Evolutionary conservation across 2,113 vertebrate genomes (phyloP).

Genomic region (Lepidothrix coronata): DNA sequence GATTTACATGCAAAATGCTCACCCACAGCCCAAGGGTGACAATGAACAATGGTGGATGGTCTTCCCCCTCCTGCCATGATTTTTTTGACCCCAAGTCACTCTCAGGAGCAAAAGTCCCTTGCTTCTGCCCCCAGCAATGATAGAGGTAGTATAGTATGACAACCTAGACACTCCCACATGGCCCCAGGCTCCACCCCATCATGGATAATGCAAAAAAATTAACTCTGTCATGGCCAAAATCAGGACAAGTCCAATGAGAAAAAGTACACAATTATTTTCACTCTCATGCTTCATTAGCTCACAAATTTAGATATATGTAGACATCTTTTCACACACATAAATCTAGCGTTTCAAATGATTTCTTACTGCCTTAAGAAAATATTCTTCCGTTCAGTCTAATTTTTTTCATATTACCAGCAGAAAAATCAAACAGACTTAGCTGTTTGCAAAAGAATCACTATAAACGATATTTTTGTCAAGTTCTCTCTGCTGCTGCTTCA

Average conservation of each 20-base stretch:
- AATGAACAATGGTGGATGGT: fast-evolving
- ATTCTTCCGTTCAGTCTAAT: conserved; percentile 1
- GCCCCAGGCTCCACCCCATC: background rate
- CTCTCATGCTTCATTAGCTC: background rate
- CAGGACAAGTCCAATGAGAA: background rate
- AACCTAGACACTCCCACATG: no score
- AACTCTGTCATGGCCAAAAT: fast-evolving
- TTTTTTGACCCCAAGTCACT: background rate
- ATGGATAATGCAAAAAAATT: background rate
- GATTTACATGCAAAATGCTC: background rate
- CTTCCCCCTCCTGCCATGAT: background rate
- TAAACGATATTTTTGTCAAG: conserved; percentile 63
- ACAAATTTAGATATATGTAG: background rate
- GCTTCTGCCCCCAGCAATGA: fast-evolving
- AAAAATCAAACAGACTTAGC: conserved; percentile 67
- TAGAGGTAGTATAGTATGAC: no score
- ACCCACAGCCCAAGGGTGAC: no score
- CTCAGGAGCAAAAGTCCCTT: fast-evolving
- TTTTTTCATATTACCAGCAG: conserved; percentile 58
- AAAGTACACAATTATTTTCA: background rate
- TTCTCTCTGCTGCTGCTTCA: conserved; percentile 64
- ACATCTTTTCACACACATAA: background rate
- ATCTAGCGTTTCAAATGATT: conserved; percentile 39
- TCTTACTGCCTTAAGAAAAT: conserved; percentile 40
- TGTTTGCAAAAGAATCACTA: conserved; percentile 48